Base-by-base conservation (phyloP, 2,113 vertebrate genomes). In the Orycteropus afer region DNA sequence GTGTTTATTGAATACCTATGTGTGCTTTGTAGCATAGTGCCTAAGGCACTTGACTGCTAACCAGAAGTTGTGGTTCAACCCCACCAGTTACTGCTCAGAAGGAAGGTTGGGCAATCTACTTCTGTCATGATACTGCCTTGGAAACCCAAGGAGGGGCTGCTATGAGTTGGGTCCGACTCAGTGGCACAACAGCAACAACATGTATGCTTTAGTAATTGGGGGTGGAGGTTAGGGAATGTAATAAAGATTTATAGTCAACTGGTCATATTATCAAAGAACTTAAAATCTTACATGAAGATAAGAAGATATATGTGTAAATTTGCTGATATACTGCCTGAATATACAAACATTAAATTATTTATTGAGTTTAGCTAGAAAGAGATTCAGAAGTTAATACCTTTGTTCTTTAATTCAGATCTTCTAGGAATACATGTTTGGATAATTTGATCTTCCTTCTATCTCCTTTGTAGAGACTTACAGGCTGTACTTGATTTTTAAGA, bases 321-420 rank as follows among this genome's bases (percentile, higher is more conserved):
- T 89, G 67, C 47, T 93, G 86, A 29, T 85, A 93, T 83, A 25
- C 67, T 67, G 45, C 55, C 32, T 85, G 15, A 65, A 81, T 86
- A 69, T 81, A 47, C 40, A 93, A 67, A 74, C 71, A 27, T 7
- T n/a, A 84, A 53, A 47, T 89, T 55, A 37, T 78, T 82, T 78
- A 34, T 51, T 65, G 42, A 61, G 27, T 71, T 92, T 15, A n/a
- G 53, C 42, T 9, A 10, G 15, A 34, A 83, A 51, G 25, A 93
- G 23, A 17, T 86, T 3, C 13, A 79, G 80, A 71, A 29, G 17
- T 51, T 82, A 27, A 69, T 82, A 42, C n/a, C 18, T 51, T 84
- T 92, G 13, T 90, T 88, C 13, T 77, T 86, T 40, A 9, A 0
- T 69, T 51, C 53, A 89, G 79, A 63, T 86, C 25, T 2, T 22